Evolutionary conservation across 2,797 vertebrate species (phyloP).

Genomic region (Eidolon dupreanum): DNA sequence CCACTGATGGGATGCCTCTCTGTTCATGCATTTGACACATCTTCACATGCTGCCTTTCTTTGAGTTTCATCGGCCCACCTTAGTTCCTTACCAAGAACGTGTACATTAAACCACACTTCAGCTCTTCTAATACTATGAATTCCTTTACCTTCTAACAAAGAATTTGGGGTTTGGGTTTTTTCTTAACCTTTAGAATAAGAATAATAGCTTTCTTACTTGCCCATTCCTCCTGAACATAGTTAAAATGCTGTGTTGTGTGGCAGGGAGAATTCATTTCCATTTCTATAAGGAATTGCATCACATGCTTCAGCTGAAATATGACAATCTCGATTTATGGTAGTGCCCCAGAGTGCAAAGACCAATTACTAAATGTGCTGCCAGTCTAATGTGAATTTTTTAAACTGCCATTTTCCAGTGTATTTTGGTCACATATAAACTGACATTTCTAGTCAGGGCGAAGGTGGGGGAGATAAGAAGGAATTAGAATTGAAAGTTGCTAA

Average conservation of each 20-base stretch:
- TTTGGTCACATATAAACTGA: slow-evolving; percentile 67
- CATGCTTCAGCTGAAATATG: slow-evolving; percentile 63
- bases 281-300: slow-evolving; percentile 63
- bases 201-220: background rate
- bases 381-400: slow-evolving; percentile 50
- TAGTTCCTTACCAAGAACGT: background rate
- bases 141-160: slow-evolving; percentile 34
- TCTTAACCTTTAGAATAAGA: background rate
- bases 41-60: background rate
- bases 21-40: background rate
- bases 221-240: slow-evolving; percentile 14
- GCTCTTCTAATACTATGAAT: background rate
- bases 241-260: slow-evolving; percentile 36
- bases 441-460: background rate
- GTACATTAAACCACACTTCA: too few species aligned
- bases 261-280: slow-evolving; percentile 65
- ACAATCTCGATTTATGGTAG: slow-evolving; percentile 69
- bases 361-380: slow-evolving; percentile 70
- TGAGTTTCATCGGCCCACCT: background rate
- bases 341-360: slow-evolving; percentile 67
- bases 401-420: slow-evolving; percentile 64
- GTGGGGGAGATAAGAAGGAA: slow-evolving; percentile 25
- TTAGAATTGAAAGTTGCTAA: slow-evolving; percentile 71
- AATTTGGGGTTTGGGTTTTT: background rate
- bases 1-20: fast-evolving